These are phyloP conservation scores for Drosophila rufa DNA, from an alignment of 1,140 invertebrate species.

Conservation along the genomic window DNA sequence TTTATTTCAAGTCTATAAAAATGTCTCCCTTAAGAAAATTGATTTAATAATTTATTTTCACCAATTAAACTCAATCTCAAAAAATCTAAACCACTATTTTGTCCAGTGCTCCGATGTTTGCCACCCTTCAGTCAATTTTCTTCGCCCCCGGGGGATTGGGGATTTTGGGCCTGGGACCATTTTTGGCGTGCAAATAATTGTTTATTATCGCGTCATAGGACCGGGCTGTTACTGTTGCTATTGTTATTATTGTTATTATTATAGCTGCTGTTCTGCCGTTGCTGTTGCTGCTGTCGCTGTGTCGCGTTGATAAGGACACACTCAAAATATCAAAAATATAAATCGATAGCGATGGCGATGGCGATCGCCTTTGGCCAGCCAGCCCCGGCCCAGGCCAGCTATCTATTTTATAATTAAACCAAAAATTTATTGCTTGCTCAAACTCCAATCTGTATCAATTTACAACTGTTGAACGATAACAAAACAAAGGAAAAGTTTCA, in stretches of 20 bases:
- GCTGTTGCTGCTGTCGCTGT: slow-evolving; percentile 32
- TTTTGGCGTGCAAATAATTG: slow-evolving; percentile 64
- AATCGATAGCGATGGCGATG: slow-evolving; percentile 27
- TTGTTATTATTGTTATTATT: too few species aligned
- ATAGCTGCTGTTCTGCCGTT: too few species aligned
- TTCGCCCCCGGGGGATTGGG: slow-evolving; percentile 14
- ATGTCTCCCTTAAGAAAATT: background rate
- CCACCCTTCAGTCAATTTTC: background rate
- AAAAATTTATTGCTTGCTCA: slow-evolving; percentile 49
- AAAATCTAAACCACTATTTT: background rate
- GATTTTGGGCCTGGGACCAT: slow-evolving; percentile 27
- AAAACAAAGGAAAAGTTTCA: slow-evolving; percentile 27
- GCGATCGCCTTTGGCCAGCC: slow-evolving; percentile 23
- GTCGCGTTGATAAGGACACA: slow-evolving; percentile 53
- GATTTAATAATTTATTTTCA: background rate
- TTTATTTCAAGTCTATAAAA: accelerated
- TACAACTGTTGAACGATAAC: slow-evolving; percentile 32
- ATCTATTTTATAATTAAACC: slow-evolving; percentile 54
- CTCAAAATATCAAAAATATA: slow-evolving; percentile 50
- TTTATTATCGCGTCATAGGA: slow-evolving; percentile 70
- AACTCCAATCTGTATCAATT: slow-evolving; percentile 41
- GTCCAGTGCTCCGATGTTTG: slow-evolving; percentile 9
- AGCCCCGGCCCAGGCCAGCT: slow-evolving; percentile 1
- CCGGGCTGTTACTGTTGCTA: slow-evolving; percentile 12
- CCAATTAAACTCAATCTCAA: too few species aligned